Conservation (phyloP, 2,797 vertebrate genomes). For the Tauraco hartlaubi region DNA sequence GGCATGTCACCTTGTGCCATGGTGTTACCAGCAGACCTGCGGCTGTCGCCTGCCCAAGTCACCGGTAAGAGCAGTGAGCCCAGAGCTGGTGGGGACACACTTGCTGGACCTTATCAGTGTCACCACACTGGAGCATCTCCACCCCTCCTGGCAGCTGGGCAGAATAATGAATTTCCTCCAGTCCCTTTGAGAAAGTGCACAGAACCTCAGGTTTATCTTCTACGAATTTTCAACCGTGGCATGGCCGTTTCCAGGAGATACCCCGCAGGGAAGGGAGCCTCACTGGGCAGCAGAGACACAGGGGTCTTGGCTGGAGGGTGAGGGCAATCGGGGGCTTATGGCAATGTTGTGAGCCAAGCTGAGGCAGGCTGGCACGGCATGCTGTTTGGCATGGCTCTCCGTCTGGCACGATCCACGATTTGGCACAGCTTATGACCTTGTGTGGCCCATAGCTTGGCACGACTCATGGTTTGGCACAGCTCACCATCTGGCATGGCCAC, state of each 20-base stretch:
- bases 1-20: background rate
- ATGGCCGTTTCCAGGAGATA: accelerated
- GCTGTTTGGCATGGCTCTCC: background rate
- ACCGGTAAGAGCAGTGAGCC: accelerated
- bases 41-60: background rate
- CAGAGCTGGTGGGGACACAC: background rate
- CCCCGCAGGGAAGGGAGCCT: background rate
- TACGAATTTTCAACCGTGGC: background rate
- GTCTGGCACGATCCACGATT: accelerated
- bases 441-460: background rate
- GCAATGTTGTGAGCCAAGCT: accelerated
- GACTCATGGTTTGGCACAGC: background rate
- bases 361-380: accelerated
- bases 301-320: background rate
- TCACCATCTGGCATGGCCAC: accelerated
- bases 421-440: background rate
- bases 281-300: accelerated
- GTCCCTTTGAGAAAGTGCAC: background rate
- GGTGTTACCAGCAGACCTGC: background rate
- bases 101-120: background rate
- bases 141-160: accelerated
- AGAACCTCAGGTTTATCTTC: accelerated
- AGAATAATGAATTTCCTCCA: background rate
- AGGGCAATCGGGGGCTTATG: background rate
- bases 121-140: accelerated